phyloP scores from a whole-genome alignment of 2,888 invertebrate species.

The Stomorhina lunata region DNA sequence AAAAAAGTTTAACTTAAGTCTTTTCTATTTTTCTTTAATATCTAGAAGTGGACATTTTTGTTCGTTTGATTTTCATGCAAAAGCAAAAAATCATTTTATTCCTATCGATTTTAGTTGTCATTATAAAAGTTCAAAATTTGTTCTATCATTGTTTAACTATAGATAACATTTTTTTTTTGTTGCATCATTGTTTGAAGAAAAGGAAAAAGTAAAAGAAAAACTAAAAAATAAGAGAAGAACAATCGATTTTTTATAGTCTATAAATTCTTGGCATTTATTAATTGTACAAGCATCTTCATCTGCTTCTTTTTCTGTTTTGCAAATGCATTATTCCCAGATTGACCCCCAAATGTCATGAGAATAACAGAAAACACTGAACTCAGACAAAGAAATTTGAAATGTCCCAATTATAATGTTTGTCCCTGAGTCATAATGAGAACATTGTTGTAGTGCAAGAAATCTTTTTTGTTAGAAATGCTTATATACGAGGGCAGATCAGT shows the following conservation, averaged over 20 bases:
- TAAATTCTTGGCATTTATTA: conserved; percentile 49
- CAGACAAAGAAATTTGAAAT: background rate
- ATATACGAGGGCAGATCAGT: too few relatives aligned
- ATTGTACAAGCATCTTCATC: conserved; percentile 50
- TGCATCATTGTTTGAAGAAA: conserved; percentile 41
- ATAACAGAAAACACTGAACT: background rate
- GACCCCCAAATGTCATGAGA: conserved; percentile 16
- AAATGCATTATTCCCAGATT: conserved; percentile 14
- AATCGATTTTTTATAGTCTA: conserved; percentile 46
- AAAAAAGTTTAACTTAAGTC: too few relatives aligned
- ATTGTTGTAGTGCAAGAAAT: background rate
- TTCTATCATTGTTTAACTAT: conserved; percentile 41
- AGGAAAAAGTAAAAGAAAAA: background rate
- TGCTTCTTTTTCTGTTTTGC: conserved; percentile 8
- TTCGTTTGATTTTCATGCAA: background rate
- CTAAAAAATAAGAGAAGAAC: background rate
- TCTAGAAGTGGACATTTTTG: too few relatives aligned
- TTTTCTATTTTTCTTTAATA: too few relatives aligned
- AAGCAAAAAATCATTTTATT: background rate
- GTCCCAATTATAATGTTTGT: background rate
- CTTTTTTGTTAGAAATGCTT: too few relatives aligned
- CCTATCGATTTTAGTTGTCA: background rate
- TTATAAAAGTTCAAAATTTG: conserved; percentile 40
- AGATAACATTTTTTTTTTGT: conserved; percentile 26
- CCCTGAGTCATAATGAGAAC: background rate